Conservation (phyloP, 2,888 invertebrate genomes). For the Anarsia innoxiella region DNA sequence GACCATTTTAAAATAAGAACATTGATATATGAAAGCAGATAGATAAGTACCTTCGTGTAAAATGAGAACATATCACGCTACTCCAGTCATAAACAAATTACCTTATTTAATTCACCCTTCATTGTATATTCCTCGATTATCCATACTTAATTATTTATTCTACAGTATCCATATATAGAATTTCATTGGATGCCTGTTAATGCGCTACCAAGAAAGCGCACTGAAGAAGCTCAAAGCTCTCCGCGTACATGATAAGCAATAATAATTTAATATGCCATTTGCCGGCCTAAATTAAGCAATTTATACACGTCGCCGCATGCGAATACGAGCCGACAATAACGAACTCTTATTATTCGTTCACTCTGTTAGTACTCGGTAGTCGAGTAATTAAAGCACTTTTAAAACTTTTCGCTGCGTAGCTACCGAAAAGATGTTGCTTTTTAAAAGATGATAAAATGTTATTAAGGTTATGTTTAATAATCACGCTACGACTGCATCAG, state of each 20-base stretch:
- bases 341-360: conserved; percentile 31
- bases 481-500: too few relatives aligned
- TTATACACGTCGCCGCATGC: conserved; percentile 44
- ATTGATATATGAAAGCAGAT: too few relatives aligned
- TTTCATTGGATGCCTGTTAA: conserved; percentile 27
- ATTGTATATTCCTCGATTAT: too few relatives aligned
- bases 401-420: conserved; percentile 1
- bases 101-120: too few relatives aligned
- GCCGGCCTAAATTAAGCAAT: conserved; percentile 66
- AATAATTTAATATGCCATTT: conserved; percentile 65
- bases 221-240: conserved; percentile 57
- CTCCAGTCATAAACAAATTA: too few relatives aligned
- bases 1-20: too few relatives aligned
- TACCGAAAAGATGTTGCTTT: too few relatives aligned
- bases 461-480: too few relatives aligned
- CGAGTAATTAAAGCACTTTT: conserved; percentile 38
- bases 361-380: conserved; percentile 33
- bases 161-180: neutral
- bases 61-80: too few relatives aligned
- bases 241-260: conserved; percentile 41
- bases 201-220: conserved; percentile 40
- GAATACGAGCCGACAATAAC: conserved; percentile 29
- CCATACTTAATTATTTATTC: neutral
- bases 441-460: too few relatives aligned
- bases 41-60: too few relatives aligned